Evolutionary conservation across 2,797 vertebrate genomes (phyloP), one percentile per base, ranked within the genome.

Genomic region (Pelobates cultripes): DNA sequence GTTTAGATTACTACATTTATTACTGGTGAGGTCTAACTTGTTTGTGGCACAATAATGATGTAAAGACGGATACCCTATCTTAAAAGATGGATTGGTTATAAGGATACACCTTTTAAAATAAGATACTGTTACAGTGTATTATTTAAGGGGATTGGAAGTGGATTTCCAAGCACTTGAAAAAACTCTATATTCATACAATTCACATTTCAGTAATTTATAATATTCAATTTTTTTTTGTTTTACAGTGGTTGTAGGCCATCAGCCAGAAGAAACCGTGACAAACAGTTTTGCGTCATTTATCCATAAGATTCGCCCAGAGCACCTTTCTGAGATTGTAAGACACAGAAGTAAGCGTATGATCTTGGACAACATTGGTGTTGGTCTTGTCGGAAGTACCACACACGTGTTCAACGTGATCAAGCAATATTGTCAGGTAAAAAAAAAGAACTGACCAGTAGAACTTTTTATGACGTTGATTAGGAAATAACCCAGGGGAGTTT

Each of bases 321-420:
- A 94, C 42, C 86, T 96, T 82, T 93, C 95, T 3, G 85, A 92
- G 0, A 84, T 86, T 0, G 93, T 95, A 78, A 82, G 94, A 14
- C 90, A 91, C n/a, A 91, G 95, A 53, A 97, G 96, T 86, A 97
- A 96, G 85, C 93, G 96, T 71, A 97, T 97, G 96, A 92, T 97
- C 85, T 90, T 97, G 4, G 96, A 97, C 91, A 96, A 90, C 91
- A 91, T 97, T 0, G 96, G 96, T 0, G 96, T 97, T 1, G 96
- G 96, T 45, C 89, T 97, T 0, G 86, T 97, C 70, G 96, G 96
- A 70, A 96, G 94, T 91, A 96, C 92, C 0, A 96, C 95, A 0
- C 86, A 90, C 0, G 96, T 97, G 66, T 96, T 96, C 45, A 86
- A 96, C 17, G 88, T 96, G 61, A 92, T 87, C 1, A 89, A 96